Conservation (phyloP, 92 coral and sea anemone genomes). For the Siderastrea radians region DNA sequence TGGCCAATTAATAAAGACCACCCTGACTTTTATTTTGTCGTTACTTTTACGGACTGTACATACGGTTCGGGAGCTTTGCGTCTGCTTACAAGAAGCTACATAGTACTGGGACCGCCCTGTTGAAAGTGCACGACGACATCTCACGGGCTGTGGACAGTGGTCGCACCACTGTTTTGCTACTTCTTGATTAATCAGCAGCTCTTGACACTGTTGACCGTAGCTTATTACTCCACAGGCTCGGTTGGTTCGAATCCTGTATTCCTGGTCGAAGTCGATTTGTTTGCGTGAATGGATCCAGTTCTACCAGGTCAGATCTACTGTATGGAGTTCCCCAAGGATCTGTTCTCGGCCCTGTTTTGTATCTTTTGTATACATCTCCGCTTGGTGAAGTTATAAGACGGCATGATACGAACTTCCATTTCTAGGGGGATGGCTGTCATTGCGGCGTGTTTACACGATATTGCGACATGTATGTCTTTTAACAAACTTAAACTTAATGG, state of each 20-base stretch:
- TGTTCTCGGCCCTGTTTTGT: no score
- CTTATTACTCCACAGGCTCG: neutral
- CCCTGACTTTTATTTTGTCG: no score
- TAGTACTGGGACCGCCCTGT: neutral
- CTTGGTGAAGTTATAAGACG: constrained; percentile 12
- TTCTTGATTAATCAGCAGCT: neutral
- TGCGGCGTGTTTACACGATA: neutral
- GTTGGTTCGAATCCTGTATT: neutral
- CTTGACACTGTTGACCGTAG: no score
- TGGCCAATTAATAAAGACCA: no score
- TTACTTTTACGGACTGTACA: no score
- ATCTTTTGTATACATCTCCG: neutral
- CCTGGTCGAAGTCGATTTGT: neutral
- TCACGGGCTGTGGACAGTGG: neutral
- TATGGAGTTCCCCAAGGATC: neutral
- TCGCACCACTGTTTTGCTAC: neutral
- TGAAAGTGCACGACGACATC: constrained; percentile 7
- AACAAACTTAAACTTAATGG: neutral
- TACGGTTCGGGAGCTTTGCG: no score
- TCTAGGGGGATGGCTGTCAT: constrained; percentile 15
- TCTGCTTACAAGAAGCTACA: constrained; percentile 3
- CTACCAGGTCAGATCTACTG: neutral
- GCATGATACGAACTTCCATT: constrained; percentile 20
- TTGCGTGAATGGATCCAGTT: neutral
- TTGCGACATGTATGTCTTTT: no score